Conservation (phyloP, 1,140 invertebrate species). For the Achroia grisella region DNA sequence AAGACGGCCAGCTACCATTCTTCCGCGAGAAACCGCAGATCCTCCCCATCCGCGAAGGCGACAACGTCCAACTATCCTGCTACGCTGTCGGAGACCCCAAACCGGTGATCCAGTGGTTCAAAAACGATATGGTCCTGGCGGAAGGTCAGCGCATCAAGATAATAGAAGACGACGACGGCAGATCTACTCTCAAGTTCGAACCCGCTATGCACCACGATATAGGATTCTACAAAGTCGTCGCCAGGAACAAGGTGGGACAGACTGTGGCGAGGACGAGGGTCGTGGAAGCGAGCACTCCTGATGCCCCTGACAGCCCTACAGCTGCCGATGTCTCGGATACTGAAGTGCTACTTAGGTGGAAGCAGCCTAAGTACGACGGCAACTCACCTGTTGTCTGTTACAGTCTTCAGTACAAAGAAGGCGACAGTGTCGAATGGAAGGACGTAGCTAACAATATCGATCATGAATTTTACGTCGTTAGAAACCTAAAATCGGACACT, state of each 20-base stretch:
- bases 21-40: slow-evolving; percentile 88
- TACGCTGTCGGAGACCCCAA: slow-evolving; percentile 92
- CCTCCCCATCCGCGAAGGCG: slow-evolving; percentile 84
- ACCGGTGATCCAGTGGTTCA: slow-evolving; percentile 96
- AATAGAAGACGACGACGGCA: slow-evolving; percentile 82
- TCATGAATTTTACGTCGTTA: slow-evolving; percentile 93
- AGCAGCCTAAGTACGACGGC: slow-evolving; percentile 88
- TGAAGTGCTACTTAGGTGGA: slow-evolving; percentile 92
- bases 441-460: slow-evolving; percentile 91
- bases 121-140: slow-evolving; percentile 89
- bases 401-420: slow-evolving; percentile 85
- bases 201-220: slow-evolving; percentile 86
- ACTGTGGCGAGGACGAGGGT: slow-evolving; percentile 83
- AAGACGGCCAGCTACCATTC: slow-evolving; percentile 85
- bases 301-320: slow-evolving; percentile 90
- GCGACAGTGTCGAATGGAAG: slow-evolving; percentile 89
- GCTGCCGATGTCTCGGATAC: slow-evolving; percentile 87
- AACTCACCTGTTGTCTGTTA: slow-evolving; percentile 90
- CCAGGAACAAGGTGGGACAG: slow-evolving; percentile 88
- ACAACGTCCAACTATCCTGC: slow-evolving; percentile 86
- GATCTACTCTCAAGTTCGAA: slow-evolving; percentile 84
- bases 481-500: slow-evolving; percentile 83
- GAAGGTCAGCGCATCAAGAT: slow-evolving; percentile 87
- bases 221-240: slow-evolving; percentile 96
- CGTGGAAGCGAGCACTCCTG: slow-evolving; percentile 83